Conservation (phyloP, 1,140 invertebrate genomes). For the Melipona quadrifasciata region DNA sequence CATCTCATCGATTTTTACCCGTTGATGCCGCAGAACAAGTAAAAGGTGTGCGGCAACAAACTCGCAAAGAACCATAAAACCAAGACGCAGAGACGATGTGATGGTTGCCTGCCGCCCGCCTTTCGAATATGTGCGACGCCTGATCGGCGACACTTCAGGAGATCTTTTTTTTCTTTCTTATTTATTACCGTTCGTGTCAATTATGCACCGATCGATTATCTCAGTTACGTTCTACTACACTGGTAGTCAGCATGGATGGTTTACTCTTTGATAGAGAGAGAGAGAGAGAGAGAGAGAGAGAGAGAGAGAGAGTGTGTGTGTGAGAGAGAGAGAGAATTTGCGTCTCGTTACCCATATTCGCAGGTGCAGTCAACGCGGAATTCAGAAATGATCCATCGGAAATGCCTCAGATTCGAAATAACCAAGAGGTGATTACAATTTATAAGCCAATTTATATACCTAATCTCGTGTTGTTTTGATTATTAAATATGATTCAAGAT, state of each 20-base stretch:
- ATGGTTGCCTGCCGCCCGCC: conserved; percentile 15
- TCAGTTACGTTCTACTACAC: conserved; percentile 53
- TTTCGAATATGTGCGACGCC: conserved; percentile 38
- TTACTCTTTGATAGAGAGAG: neutral
- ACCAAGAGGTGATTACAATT: conserved; percentile 50
- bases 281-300: neutral
- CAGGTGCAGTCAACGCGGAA: conserved; percentile 51
- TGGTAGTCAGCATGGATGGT: conserved; percentile 26
- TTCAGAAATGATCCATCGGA: neutral
- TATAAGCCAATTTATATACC: conserved; percentile 8
- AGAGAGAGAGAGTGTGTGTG: no score
- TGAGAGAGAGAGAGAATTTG: conserved; percentile 17
- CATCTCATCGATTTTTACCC: conserved; percentile 80
- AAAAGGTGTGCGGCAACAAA: conserved; percentile 31
- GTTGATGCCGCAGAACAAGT: conserved; percentile 63
- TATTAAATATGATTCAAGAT: no score
- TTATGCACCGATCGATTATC: conserved; percentile 71
- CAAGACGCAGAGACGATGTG: conserved; percentile 20
- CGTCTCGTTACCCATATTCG: conserved; percentile 51
- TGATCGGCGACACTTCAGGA: conserved; percentile 58
- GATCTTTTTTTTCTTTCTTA: conserved; percentile 55
- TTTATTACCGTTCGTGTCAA: conserved; percentile 77
- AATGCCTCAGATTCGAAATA: conserved; percentile 1
- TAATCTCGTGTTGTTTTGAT: conserved; percentile 2
- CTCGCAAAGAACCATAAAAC: neutral